Base-by-base conservation (phyloP, 2,113 vertebrate species). In the Phodopus roborovskii region DNA sequence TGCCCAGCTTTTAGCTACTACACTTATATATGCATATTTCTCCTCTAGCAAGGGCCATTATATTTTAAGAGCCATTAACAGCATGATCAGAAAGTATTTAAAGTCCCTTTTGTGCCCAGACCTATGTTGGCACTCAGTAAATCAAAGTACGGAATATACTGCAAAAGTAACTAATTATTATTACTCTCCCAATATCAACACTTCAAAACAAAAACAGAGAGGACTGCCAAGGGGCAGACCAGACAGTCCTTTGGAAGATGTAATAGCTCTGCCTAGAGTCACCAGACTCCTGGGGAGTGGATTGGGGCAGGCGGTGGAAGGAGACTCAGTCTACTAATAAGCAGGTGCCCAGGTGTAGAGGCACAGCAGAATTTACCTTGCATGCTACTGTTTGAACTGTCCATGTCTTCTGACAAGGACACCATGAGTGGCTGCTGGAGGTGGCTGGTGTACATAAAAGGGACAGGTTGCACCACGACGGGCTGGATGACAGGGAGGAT, bases 391-490 rank as follows among this genome's bases (percentile, higher is more conserved):
- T 90, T 96, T 26, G 98, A 98, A n/a, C 97, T 98, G 78, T 98
- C 98, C 98, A 98, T 98, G 95, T 99, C 99, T 12, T 99, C 99
- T 0, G 99, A 97, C 36, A 99, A 97, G 60, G 99, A 98, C 4
- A 99, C 98, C 99, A 99, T 99, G 95, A 99, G 99, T 17, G 99
- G 97, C 96, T 99, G 99, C 94, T 99, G 98, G 96, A 99, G 98
- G 97, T 99, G 99, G 53, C 99, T 98, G 15, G 99, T 97, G 97
- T 99, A 99, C 98, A 99, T 99, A 62, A 99, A 98, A 13, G 99
- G 99, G 92, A 99, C 98, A 0, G 99, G 99, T 93, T 99, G 99
- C 75, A 99, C 98, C 96, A 99, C 99, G 8, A 99, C 99, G 0
- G 99, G 99, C 82, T 99, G 99, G 92, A 99, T 98, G 97, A 99